Evolutionary conservation across 1,140 invertebrate genomes (phyloP).

Genomic region (Calliphora vicina): DNA sequence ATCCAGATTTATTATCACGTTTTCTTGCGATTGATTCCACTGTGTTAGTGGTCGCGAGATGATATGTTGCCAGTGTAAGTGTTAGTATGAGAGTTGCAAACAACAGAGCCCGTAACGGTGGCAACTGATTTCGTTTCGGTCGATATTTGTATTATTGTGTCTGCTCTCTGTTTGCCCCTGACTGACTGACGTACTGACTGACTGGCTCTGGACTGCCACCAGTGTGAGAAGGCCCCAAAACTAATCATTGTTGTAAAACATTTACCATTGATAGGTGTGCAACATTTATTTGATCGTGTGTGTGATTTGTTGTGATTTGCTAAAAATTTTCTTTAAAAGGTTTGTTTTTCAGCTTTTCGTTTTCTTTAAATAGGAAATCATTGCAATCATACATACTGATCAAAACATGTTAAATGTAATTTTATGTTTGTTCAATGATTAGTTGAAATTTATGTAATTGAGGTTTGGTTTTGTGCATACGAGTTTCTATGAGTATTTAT

Average conservation of each 20-base stretch:
- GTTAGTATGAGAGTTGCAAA: not conserved
- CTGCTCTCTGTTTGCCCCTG: not conserved
- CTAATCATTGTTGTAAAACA: constrained; percentile 5
- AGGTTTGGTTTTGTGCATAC: not conserved
- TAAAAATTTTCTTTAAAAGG: constrained; percentile 11
- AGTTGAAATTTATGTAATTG: not conserved
- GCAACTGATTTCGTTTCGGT: not conserved
- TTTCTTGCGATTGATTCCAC: too few species aligned
- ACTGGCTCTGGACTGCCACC: not conserved
- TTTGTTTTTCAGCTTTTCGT: not conserved
- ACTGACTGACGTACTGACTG: not conserved
- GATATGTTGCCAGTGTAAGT: too few species aligned
- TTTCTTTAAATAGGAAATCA: constrained; percentile 10
- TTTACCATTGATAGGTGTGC: constrained; percentile 12
- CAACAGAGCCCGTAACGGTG: not conserved
- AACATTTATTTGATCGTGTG: constrained; percentile 2
- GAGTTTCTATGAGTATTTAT: not conserved
- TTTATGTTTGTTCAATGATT: constrained; percentile 11
- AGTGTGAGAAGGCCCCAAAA: not conserved
- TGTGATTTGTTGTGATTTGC: not conserved
- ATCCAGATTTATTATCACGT: too few species aligned
- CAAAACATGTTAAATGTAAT: constrained; percentile 18
- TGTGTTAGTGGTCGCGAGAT: too few species aligned
- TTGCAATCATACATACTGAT: not conserved
- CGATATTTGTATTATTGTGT: not conserved